Base-by-base conservation (phyloP, 2,888 invertebrate genomes). In the Oxyscelio sp. region DNA sequence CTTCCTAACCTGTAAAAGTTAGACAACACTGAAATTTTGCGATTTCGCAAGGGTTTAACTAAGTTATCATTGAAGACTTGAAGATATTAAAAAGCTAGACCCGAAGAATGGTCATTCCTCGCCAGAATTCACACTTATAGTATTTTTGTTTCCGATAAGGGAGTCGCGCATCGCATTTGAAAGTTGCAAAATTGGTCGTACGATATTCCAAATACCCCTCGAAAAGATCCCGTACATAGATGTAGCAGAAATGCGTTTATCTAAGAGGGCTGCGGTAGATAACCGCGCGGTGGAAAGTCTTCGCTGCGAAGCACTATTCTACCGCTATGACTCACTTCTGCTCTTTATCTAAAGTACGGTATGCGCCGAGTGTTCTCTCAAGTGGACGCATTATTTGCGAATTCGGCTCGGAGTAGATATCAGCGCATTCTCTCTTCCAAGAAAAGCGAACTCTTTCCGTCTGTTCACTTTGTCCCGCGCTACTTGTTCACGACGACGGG, bases 321-420 rank as follows among this genome's bases (percentile, higher is more conserved):
- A 2, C n/a, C 43, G 66, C 52, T 22, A 52, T 52, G 75, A 71
- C 50, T 80, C 59, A 38, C 58, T 63, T 50, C 71, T 17, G 58
- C 54, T 68, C 75, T 83, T 79, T 83, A 83, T 79, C 83, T 74
- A 83, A 83, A 83, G 79, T 75, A 70, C 70, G 31, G 48, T 50
- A 58, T 68, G 45, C 74, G 74, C 54, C 38, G 56, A 65, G 52
- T 27, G 71, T 50, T 66, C 65, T 61, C 77, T 54, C 73, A 48
- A 83, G 73, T 81, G 70, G 68, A 73, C 80, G 80, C 71, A 73
- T 83, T 85, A 83, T 78, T 85, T 70, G 71, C 80, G 83, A 65
- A 74, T 78, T 79, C 75, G 71, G 63, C 65, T 68, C 38, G 56
- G 24, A 40, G 63, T 38, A 63, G 71, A 71, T 79, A 70, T 65